Base-by-base conservation (phyloP, 2,888 invertebrate genomes). In the Leptopilina myrica region DNA sequence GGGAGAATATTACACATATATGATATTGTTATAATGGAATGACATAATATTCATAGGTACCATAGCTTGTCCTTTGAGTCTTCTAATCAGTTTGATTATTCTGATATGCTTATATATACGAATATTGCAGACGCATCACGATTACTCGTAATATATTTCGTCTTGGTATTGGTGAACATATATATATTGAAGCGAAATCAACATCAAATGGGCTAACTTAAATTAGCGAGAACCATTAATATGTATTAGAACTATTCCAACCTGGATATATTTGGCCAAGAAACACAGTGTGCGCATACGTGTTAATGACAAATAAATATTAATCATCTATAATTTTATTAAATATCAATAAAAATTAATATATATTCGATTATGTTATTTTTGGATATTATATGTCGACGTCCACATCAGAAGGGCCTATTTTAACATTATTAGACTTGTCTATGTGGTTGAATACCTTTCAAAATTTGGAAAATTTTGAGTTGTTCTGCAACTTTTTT, bases 191-290 rank as follows among this genome's bases (percentile, higher is more conserved):
- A 80, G 78, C 78, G 67, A 77, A 59, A 64, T 81, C 77, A 69
- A 77, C 78, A 69, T 77, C 78, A 67, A 78, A 81, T 77, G 78
- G 81, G 76, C 76, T 49, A 46, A 69, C 69, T 78, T 81, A 80
- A 80, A 81, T 81, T 81, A 81, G 78, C 76, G 53, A 73, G n/a
- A 62, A 40, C 66, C 76, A 77, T 76, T 80, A 80, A 80, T 81
- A 79, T 78, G 53, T 64, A 65, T 77, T 65, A 66, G 76, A 46
- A 33, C 67, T 67, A 78, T 81, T 76, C 77, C 66, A 78, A 78
- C 65, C 59, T 80, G 64, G 59, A 78, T 59, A 65, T 67, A 80
- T 78, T 80, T 80, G 78, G 33, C 76, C 65, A 78, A 76, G 76
- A 65, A 33, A 14, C 64, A 64, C 12, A 33, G 33, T 33, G 40